phyloP scores from a whole-genome alignment of 2,113 vertebrate genomes.

The Mormyrus lacerda region DNA sequence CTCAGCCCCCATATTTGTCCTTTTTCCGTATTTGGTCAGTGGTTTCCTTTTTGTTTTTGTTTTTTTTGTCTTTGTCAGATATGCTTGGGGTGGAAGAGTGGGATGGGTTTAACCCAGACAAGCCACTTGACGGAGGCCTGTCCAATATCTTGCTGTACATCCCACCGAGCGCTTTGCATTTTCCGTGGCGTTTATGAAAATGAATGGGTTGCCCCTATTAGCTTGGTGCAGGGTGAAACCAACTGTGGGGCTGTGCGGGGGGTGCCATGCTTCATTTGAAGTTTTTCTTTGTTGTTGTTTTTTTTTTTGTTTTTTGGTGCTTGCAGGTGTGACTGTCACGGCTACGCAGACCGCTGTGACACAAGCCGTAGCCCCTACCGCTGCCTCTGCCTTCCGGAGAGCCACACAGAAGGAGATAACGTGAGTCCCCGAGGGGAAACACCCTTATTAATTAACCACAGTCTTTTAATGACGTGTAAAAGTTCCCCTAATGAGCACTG shows the following conservation, averaged over 20 bases:
- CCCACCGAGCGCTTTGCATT: constrained; percentile 47
- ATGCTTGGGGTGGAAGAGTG: neutral
- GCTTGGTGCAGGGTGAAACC: constrained; percentile 20
- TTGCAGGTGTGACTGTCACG: constrained; percentile 79
- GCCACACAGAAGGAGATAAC: constrained; percentile 73
- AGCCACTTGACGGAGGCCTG: constrained; percentile 35
- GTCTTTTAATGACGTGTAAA: constrained; percentile 33
- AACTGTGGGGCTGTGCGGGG: neutral
- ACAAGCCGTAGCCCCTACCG: constrained; percentile 59
- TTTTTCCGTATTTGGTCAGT: neutral
- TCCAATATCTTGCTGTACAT: constrained; percentile 44
- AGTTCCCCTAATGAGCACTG: constrained; percentile 36
- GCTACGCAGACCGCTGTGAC: constrained; percentile 76
- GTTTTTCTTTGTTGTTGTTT: neutral
- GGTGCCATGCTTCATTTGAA: neutral
- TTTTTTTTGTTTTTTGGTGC: constrained; percentile 14
- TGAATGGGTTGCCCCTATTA: constrained; percentile 51
- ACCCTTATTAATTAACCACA: constrained; percentile 39
- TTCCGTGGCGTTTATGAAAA: constrained; percentile 60
- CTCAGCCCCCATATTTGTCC: neutral
- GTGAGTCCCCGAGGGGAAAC: constrained; percentile 61
- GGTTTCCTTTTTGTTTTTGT: constrained; percentile 21
- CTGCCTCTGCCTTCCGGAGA: constrained; percentile 72
- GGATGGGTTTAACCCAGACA: constrained; percentile 24
- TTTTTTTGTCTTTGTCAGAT: neutral